Evolutionary conservation across 92 coral and sea anemone genomes (phyloP).

Genomic region (Pocillopora grandis): DNA sequence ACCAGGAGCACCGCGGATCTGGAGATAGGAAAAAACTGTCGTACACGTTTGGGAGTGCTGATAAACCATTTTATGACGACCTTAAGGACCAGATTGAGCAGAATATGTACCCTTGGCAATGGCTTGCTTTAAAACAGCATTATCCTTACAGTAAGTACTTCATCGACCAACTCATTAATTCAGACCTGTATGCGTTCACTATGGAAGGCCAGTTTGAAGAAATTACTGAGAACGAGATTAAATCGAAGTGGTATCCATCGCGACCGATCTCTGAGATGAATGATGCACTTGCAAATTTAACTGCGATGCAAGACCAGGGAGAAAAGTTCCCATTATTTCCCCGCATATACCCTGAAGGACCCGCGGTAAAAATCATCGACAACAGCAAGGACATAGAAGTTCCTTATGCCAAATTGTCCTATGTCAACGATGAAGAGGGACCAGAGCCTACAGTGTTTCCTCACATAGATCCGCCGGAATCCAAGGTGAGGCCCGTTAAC

Average conservation of each 20-base stretch:
- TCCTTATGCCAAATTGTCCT: conserved; percentile 6
- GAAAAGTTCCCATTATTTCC: conserved; percentile 14
- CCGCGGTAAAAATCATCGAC: conserved; percentile 16
- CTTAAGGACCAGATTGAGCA: conserved; percentile 45
- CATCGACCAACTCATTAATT: conserved; percentile 32
- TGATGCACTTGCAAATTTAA: neutral
- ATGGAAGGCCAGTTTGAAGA: conserved; percentile 44
- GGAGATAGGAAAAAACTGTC: neutral
- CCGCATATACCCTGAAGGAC: conserved; percentile 5
- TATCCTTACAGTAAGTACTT: conserved; percentile 20
- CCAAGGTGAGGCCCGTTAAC: conserved; percentile 8
- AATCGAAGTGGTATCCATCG: conserved; percentile 32
- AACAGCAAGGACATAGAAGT: conserved; percentile 25
- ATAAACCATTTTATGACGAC: conserved; percentile 52
- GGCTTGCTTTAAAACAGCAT: conserved; percentile 44
- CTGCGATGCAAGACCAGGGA: neutral
- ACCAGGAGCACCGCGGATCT: conserved; percentile 40
- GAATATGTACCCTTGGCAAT: conserved; percentile 55
- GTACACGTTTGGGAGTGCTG: conserved; percentile 32
- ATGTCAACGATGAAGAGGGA: neutral
- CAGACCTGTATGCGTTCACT: conserved; percentile 34
- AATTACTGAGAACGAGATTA: conserved; percentile 24
- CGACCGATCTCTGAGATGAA: conserved; percentile 3
- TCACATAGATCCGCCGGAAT: neutral
- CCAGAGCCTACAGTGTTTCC: neutral